These are phyloP conservation scores for Pyralis farinalis DNA, from an alignment of 2,888 invertebrate species.

Conservation along the genomic window DNA sequence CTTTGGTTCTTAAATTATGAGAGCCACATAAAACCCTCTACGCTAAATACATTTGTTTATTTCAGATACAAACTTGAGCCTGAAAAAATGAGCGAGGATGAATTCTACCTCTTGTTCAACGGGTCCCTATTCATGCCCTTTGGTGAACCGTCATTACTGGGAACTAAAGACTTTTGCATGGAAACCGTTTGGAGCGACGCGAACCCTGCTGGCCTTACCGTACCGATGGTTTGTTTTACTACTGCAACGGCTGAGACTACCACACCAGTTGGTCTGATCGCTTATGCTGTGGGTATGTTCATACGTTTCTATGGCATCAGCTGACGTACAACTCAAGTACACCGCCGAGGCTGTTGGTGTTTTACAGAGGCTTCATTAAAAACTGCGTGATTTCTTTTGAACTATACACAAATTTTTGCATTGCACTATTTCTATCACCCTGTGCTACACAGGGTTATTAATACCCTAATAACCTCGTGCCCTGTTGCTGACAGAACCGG, in stretches of 20 bases:
- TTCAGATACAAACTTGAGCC: slow-evolving; percentile 80
- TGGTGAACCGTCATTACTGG: slow-evolving; percentile 62
- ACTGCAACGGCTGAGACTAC: slow-evolving; percentile 50
- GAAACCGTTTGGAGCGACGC: slow-evolving; percentile 75
- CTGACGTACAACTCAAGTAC: no score
- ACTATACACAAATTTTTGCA: no score
- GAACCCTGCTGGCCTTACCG: slow-evolving; percentile 63
- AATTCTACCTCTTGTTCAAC: slow-evolving; percentile 79
- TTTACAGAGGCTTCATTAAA: no score
- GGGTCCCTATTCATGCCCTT: slow-evolving; percentile 80
- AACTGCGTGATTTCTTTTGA: no score
- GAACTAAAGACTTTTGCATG: slow-evolving; percentile 81
- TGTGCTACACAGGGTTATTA: no score
- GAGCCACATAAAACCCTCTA: no score
- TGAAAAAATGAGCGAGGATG: slow-evolving; percentile 63
- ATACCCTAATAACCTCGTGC: no score
- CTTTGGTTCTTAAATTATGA: no score
- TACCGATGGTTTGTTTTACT: slow-evolving; percentile 79
- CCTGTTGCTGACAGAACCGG: no score
- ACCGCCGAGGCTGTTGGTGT: no score
- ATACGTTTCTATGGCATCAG: no score
- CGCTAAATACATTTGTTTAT: slow-evolving; percentile 13
- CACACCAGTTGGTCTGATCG: slow-evolving; percentile 56
- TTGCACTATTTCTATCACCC: no score
- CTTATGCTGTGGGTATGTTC: slow-evolving; percentile 60